Percentiles rank a stretch among this genome's conserved stretches.
These are phyloP conservation scores for Rhagophthalmus giganteus DNA, from an alignment of 2,888 invertebrate genomes.

Conservation along the genomic window DNA sequence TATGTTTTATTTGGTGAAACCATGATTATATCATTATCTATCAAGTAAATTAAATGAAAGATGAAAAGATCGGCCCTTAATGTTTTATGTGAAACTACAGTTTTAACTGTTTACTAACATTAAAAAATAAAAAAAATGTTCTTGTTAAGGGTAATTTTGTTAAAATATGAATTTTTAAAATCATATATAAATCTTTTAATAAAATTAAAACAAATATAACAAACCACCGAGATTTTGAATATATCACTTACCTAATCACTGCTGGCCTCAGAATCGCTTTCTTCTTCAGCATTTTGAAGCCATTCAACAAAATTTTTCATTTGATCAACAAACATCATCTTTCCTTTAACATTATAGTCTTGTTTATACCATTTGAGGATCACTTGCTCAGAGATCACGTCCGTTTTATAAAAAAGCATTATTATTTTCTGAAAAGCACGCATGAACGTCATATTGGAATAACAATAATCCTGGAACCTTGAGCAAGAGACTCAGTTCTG, in stretches of 20 bases:
- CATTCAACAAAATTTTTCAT: constrained; percentile 98
- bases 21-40: no score
- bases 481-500: constrained; percentile 84
- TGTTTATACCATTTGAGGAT: constrained; percentile 97
- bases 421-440: constrained; percentile 97
- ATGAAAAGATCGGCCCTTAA: no score
- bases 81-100: no score
- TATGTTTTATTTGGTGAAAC: no score
- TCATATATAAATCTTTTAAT: no score
- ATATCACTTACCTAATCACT: constrained; percentile 49
- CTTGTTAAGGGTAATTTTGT: no score
- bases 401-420: constrained; percentile 93
- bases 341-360: constrained; percentile 90
- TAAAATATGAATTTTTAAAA: no score
- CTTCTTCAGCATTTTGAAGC: constrained; percentile 96
- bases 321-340: constrained; percentile 96
- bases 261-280: constrained; percentile 63
- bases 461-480: constrained; percentile 98
- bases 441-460: constrained; percentile 99
- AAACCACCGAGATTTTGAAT: no score
- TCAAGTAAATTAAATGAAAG: no score
- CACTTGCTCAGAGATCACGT: constrained; percentile 92
- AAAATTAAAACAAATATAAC: no score
- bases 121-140: no score
- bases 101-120: no score